Conservation (phyloP, 1,140 invertebrate genomes). For the Drosophila nebulosa region DNA sequence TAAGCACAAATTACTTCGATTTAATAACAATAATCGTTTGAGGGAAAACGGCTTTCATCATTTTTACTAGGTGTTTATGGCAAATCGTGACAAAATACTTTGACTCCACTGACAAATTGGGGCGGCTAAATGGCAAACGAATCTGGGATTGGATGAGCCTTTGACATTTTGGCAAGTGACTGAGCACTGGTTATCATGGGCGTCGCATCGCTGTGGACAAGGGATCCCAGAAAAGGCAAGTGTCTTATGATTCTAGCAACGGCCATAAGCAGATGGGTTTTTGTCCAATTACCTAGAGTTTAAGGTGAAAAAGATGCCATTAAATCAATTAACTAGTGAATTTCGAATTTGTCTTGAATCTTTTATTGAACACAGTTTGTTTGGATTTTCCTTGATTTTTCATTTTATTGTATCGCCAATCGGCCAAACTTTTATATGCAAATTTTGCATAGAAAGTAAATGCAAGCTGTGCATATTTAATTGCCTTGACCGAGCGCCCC, state of each 20-base stretch:
- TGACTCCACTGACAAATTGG: constrained; percentile 49
- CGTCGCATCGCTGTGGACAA: constrained; percentile 18
- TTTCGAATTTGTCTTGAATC: background rate
- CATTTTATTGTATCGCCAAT: background rate
- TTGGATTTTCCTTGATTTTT: background rate
- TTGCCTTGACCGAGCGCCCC: constrained; percentile 9
- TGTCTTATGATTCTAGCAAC: background rate
- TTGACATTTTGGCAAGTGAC: constrained; percentile 63
- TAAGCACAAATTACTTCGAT: constrained; percentile 65
- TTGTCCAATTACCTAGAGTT: background rate
- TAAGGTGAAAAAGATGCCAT: constrained; percentile 1
- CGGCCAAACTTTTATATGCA: constrained; percentile 31
- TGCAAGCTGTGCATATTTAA: constrained; percentile 46
- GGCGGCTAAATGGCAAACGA: constrained; percentile 40
- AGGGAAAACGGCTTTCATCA: constrained; percentile 39
- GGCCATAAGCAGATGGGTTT: background rate
- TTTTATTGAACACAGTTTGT: background rate
- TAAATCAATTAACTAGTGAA: background rate
- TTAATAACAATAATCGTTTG: constrained; percentile 66
- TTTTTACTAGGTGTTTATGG: constrained; percentile 70
- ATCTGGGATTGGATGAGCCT: constrained; percentile 15
- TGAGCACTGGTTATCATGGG: background rate
- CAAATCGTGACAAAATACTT: constrained; percentile 68
- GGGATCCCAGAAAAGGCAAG: too few relatives aligned
- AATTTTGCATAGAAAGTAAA: constrained; percentile 50